These are phyloP conservation scores for Hipposideros larvatus DNA, from an alignment of 2,797 vertebrate species.

Conservation along the genomic window DNA sequence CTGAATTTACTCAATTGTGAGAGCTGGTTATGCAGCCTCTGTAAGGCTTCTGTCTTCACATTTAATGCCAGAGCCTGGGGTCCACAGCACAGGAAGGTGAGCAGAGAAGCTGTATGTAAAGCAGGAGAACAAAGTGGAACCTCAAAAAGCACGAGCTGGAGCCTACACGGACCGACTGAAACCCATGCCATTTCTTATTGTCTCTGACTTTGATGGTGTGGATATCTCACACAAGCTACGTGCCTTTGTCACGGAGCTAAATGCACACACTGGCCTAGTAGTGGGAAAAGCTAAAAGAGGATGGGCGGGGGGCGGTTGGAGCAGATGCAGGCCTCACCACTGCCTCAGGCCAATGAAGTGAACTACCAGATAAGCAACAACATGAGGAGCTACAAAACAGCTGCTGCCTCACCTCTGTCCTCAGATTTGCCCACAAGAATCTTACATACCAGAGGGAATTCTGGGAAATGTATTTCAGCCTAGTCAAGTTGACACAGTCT, in stretches of 20 bases:
- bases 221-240: not conserved
- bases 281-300: not conserved
- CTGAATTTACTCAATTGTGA: not conserved
- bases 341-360: accelerated
- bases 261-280: too few species aligned
- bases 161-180: too few species aligned
- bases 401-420: not conserved
- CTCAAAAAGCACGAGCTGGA: not conserved
- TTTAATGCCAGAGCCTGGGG: too few species aligned
- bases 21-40: not conserved
- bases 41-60: not conserved
- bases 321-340: not conserved
- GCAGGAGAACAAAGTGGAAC: not conserved
- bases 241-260: not conserved
- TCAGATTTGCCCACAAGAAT: too few species aligned
- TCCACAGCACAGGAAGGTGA: too few species aligned
- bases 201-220: not conserved
- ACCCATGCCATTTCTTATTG: accelerated
- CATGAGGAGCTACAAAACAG: not conserved
- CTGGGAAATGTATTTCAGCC: not conserved
- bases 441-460: not conserved
- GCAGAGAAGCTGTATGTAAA: not conserved
- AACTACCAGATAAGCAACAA: not conserved
- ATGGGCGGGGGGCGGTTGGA: accelerated
- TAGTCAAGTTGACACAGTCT: not conserved